Base-by-base conservation (phyloP, 2,888 invertebrate species). In the Parasteatoda lunata region DNA sequence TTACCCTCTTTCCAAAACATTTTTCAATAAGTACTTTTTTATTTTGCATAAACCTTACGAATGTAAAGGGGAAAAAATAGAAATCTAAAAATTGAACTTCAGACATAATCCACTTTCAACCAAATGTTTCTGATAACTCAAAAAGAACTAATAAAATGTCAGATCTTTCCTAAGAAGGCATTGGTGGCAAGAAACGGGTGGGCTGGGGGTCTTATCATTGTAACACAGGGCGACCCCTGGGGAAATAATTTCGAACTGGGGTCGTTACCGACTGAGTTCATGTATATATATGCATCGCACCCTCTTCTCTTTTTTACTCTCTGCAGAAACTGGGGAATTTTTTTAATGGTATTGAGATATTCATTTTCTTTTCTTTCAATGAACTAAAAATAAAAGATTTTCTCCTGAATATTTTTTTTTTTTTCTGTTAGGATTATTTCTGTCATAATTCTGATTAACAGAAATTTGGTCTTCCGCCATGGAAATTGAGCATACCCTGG, bases 201-300 rank as follows among this genome's bases (percentile, higher is more conserved):
- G 47, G 76, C 73, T 8, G 73, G 79, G 79, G 77, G 70, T 86
- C 85, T 86, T 86, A 86, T 86, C 85, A 68, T 80, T 54, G 65
- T 76, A 86, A 77, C 85, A 86, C 85, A 86, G 85, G 80, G 85
- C 85, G 69, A 80, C 80, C 85, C 79, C 85, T 80, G 59, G 85
- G 85, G 85, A 86, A 86, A 86, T 86, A 86, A 86, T 86, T 80
- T 86, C 77, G 77, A 86, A 86, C 80, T 69, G 85, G 80, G 85
- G 80, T 86, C 85, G 85, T 86, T 86, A 86, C 80, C 85, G 68
- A 64, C 72, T 45, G 75, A 59, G 75, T 64, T 49, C 73, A 78
- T 78, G 78, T 78, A 79, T 84, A 84, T 84, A 72, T 84, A 73
- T 84, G 78, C 51, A 69, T 69, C 47, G 73, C 80, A 80, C 80